Conservation (phyloP, 1,140 invertebrate genomes). For the Babylonia areolata region DNA sequence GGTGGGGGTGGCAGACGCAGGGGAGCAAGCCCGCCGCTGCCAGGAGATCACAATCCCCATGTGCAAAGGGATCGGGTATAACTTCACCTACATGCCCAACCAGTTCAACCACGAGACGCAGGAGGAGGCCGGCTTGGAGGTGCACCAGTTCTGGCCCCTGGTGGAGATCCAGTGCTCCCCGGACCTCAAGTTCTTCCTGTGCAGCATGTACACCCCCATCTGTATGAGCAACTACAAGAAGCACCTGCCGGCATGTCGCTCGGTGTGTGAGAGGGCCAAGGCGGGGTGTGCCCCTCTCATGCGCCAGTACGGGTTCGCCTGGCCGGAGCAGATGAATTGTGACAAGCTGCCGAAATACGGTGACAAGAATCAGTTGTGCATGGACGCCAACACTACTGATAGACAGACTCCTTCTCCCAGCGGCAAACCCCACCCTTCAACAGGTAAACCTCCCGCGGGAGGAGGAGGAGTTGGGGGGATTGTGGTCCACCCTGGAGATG, state of each 20-base stretch:
- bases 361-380: slow-evolving; percentile 88
- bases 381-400: slow-evolving; percentile 83
- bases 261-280: slow-evolving; percentile 94
- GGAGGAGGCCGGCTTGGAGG: slow-evolving; percentile 74
- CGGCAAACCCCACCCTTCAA: slow-evolving; percentile 76
- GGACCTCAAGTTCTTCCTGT: slow-evolving; percentile 75
- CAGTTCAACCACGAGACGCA: slow-evolving; percentile 76
- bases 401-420: slow-evolving; percentile 84
- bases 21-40: slow-evolving; percentile 63
- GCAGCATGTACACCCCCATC: slow-evolving; percentile 75
- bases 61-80: slow-evolving; percentile 76
- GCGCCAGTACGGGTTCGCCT: slow-evolving; percentile 96
- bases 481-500: background rate
- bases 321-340: slow-evolving; percentile 97
- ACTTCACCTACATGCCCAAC: slow-evolving; percentile 76
- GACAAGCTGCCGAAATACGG: slow-evolving; percentile 90
- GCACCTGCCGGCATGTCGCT: slow-evolving; percentile 93
- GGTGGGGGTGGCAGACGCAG: background rate
- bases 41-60: slow-evolving; percentile 76
- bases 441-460: slow-evolving; percentile 68
- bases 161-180: slow-evolving; percentile 76
- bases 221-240: slow-evolving; percentile 90
- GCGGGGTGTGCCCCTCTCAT: slow-evolving; percentile 96
- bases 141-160: slow-evolving; percentile 76
- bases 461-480: slow-evolving; percentile 55